Evolutionary conservation across 2,888 invertebrate genomes (phyloP).

Genomic region (Epinotia nisella): DNA sequence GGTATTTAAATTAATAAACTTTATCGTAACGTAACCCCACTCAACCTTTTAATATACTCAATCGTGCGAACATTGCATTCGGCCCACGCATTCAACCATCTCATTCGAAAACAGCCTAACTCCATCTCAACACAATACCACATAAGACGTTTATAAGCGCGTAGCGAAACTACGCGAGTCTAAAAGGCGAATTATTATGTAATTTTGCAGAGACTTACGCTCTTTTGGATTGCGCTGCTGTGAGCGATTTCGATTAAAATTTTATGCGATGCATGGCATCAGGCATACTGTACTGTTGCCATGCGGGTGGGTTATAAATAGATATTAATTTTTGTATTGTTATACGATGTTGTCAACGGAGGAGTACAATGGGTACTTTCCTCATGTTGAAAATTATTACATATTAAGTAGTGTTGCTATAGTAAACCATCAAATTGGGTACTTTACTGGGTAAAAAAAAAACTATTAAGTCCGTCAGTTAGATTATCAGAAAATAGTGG

Average conservation of each 20-base stretch:
- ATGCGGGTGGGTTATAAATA: background rate
- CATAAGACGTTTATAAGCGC: background rate
- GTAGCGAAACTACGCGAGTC: background rate
- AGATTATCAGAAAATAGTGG: too few relatives aligned
- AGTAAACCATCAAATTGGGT: too few relatives aligned
- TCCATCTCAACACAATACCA: background rate
- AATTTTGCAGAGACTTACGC: background rate
- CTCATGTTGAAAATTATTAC: too few relatives aligned
- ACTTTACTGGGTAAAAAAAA: too few relatives aligned
- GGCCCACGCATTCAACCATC: background rate
- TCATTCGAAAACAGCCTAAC: background rate
- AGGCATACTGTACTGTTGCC: constrained; percentile 9
- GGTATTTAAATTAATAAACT: too few relatives aligned
- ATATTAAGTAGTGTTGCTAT: too few relatives aligned
- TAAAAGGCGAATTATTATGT: background rate
- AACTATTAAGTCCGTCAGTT: too few relatives aligned
- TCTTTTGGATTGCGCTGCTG: background rate
- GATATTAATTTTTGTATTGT: background rate
- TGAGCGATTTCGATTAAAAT: constrained; percentile 34
- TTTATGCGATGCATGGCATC: constrained; percentile 34
- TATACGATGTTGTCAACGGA: too few relatives aligned
- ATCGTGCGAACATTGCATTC: constrained; percentile 6
- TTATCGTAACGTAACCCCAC: background rate
- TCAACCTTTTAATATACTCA: background rate
- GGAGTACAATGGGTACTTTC: too few relatives aligned